These are phyloP conservation scores for Rhingia rostrata DNA, from an alignment of 2,888 invertebrate genomes.

Conservation along the genomic window DNA sequence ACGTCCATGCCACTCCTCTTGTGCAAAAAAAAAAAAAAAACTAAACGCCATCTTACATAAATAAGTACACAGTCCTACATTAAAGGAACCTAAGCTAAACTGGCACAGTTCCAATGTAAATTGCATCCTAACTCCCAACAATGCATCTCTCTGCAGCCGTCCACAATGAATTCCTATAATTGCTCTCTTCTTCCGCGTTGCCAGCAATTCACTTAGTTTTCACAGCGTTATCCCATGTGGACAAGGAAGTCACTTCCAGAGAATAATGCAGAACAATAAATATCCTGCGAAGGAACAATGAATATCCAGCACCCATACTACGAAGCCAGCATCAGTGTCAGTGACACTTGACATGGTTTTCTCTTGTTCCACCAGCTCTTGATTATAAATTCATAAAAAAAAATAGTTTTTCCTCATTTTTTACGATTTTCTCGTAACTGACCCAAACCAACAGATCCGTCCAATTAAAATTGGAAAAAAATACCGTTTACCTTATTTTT, in stretches of 20 bases:
- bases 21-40: no score
- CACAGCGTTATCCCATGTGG: conserved; percentile 40
- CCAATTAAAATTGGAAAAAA: not conserved
- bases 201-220: conserved; percentile 28
- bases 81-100: not conserved
- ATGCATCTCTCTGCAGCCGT: conserved; percentile 1
- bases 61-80: no score
- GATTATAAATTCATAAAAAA: not conserved
- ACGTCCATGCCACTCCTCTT: no score
- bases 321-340: conserved; percentile 18
- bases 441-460: conserved; percentile 14
- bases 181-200: conserved; percentile 40
- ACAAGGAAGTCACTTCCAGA: conserved; percentile 51
- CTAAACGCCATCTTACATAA: no score
- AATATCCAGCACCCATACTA: not conserved
- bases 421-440: conserved; percentile 7
- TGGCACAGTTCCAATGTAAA: conserved; percentile 26
- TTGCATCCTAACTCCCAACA: conserved; percentile 29
- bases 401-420: conserved; percentile 7
- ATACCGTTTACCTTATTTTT: conserved; percentile 1
- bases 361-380: not conserved
- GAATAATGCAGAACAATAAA: conserved; percentile 53
- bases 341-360: conserved; percentile 54
- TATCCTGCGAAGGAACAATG: conserved; percentile 50
- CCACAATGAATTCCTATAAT: conserved; percentile 21